Base-by-base conservation (phyloP, 2,797 vertebrate genomes). In the Vultur gryphus region DNA sequence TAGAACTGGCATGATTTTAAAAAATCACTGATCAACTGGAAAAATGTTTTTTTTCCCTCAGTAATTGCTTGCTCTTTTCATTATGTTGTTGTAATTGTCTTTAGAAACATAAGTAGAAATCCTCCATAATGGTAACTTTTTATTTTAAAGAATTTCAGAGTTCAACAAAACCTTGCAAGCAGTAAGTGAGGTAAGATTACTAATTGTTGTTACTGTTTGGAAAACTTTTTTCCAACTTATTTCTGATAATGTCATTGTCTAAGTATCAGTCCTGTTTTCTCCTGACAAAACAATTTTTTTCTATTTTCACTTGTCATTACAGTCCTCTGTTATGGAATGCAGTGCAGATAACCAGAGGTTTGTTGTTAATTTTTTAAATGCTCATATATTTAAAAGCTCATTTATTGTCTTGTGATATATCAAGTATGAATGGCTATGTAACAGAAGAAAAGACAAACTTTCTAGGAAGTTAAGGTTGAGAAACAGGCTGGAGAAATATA, bases 241-340 rank as follows among this genome's bases (percentile, higher is more conserved):
- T 83, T 95, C 26, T 90, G 31, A 65, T 87, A 90, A 70, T 25
- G 20, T 37, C 24, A 64, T 75, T 75, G 62, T 62, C n/a, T 16
- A 93, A 33, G 43, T 87, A 57, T 80, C 49, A 84, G 28, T 89
- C 10, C 57, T 91, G 49, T 87, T 95, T 96, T 70, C 64, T 94
- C 39, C 35, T 87, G 77, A 84, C 65, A 89, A 90, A 95, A 19
- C 46, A 87, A 54, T 31, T 70, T 83, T 81, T 80, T 92, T 83
- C 21, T 69, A 2, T 94, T 97, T 94, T 87, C 6, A 11, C 77
- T 78, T 97, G 39, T 97, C 61, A 31, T 97, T 98, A 86, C 96
- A 98, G 98, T 97, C 96, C 52, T 98, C 97, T 77, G 84, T 97
- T 95, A 90, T 98, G 92, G 44, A 97, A 64, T 98, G 98, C 97